Conservation (phyloP, 2,888 invertebrate species). For the Lutraria lutraria region DNA sequence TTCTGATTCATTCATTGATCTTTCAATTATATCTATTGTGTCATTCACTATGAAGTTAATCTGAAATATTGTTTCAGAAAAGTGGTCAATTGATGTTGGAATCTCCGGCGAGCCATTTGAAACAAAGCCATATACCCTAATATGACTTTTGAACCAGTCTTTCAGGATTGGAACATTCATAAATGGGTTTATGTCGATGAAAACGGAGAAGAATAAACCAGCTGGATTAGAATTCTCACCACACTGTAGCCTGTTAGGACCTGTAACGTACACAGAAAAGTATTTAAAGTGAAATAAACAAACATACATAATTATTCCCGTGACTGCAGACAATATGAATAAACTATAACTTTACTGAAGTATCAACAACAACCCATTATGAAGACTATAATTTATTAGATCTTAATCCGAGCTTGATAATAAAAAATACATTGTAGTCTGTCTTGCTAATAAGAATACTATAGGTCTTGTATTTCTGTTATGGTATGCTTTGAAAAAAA, state of each 20-base stretch:
- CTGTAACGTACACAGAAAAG: conserved; percentile 30
- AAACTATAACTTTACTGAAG: too few relatives aligned
- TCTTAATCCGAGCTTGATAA: not conserved
- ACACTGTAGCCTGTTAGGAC: conserved; percentile 27
- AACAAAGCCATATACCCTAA: conserved; percentile 27
- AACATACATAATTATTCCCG: not conserved
- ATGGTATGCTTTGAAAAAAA: not conserved
- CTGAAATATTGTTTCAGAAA: not conserved
- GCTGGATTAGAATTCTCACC: conserved; percentile 37
- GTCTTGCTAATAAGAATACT: too few relatives aligned
- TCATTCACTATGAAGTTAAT: not conserved
- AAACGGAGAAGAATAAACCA: conserved; percentile 28
- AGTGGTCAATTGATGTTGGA: not conserved
- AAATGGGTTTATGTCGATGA: conserved; percentile 35
- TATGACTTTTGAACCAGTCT: not conserved
- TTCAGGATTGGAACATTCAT: not conserved
- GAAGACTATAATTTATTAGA: too few relatives aligned
- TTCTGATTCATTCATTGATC: not conserved
- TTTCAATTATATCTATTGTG: not conserved
- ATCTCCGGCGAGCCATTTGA: not conserved
- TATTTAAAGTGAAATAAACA: not conserved
- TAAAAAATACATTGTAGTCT: not conserved
- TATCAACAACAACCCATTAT: too few relatives aligned
- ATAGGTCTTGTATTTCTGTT: too few relatives aligned
- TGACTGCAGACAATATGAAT: not conserved